Percentiles rank a stretch among this genome's conserved stretches.
These are phyloP conservation scores for Muricea muricata DNA, from an alignment of 92 coral and sea anemone species.

Conservation along the genomic window DNA sequence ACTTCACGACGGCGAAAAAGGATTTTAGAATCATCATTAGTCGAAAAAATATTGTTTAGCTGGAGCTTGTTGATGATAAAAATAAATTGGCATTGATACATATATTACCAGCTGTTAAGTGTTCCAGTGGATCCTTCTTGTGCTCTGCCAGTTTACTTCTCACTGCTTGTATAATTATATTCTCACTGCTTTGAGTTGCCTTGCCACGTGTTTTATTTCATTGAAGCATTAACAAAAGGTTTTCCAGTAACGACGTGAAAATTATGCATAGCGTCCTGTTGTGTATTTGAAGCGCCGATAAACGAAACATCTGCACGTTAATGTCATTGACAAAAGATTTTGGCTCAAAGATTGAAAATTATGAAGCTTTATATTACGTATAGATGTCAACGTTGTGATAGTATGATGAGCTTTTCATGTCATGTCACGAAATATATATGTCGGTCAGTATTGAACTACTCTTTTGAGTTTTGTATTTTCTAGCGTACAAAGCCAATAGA, in stretches of 20 bases:
- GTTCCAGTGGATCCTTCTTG: neutral
- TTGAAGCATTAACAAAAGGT: constrained; percentile 23
- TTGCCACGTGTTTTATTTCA: constrained; percentile 9
- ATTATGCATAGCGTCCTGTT: constrained; percentile 37
- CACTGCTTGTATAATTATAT: no score
- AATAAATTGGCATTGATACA: neutral
- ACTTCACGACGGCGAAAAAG: no score
- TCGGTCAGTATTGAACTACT: neutral
- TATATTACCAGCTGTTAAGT: no score
- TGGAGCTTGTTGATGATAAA: neutral
- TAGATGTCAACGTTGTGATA: neutral
- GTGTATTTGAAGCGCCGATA: neutral
- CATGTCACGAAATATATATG: constrained; percentile 7
- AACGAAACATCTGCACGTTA: constrained; percentile 18
- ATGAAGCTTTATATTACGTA: constrained; percentile 8
- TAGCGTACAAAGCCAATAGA: neutral
- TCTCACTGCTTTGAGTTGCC: neutral
- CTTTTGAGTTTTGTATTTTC: no score
- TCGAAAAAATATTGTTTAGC: neutral
- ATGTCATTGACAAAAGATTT: neutral
- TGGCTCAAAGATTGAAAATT: neutral
- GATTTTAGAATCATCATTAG: no score
- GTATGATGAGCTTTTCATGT: neutral
- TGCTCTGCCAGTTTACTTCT: no score
- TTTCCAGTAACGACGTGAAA: neutral